Evolutionary conservation across 64 coral and sea anemone species (phyloP), one percentile per base, ranked within the genome.

Genomic region (Orbicella faveolata): DNA sequence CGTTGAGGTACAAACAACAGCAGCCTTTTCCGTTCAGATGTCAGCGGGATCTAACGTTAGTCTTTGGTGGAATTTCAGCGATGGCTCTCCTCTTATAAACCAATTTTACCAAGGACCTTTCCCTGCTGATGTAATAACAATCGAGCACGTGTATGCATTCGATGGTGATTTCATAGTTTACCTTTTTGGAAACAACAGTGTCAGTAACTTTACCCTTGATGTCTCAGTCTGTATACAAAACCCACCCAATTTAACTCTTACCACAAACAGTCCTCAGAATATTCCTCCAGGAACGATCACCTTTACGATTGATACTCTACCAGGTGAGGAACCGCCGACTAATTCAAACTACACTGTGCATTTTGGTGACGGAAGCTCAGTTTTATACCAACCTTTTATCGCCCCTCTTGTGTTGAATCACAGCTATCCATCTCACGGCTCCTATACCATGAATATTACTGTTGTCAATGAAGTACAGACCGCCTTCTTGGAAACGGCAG

Each of bases 41-140:
- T 52, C 35, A 2, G 74, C 92, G 53, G 96, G 90, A 8, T 93
- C 93, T 5, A 98, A 98, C 83, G 88, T 98, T 52, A 95, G 93
- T 17, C 62, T 94, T 18, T 75, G 86, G 15, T 95, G 82, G 75
- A 79, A 83, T 36, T 98, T 90, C 74, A 78, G 74, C 2, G 93
- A 98, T 36, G 89, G 91, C 6, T 70, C 75, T 11, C 55, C 17
- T 30, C 21, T 65, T 25, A 48, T 69, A 74, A 63, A 9, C 2
- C 77, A 88, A 39, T 87, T 64, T 26, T 64, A 64, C 53, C 79
- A 75, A 73, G 96, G 93, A 63, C 44, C 84, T 30, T 98, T 88
- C 52, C 83, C 90, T 57, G 13, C 63, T 34, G 35, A 57, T 11
- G 96, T 92, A 17, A 74, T 70, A 52, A 87, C 74, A 4, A 74